Conservation (phyloP, 2,888 invertebrate species). For the Zygothrica quintamaculata region DNA sequence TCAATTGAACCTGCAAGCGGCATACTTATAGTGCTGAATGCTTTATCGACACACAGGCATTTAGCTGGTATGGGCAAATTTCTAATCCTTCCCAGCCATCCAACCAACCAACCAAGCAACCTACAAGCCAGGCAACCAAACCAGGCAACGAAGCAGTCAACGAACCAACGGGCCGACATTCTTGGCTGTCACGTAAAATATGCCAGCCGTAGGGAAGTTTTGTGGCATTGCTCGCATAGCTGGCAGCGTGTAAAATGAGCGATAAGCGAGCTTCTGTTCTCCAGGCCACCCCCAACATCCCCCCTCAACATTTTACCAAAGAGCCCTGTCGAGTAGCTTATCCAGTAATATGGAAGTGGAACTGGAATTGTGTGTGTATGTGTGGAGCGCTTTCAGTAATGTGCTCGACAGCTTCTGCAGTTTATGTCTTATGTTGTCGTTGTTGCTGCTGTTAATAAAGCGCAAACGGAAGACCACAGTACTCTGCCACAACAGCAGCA, state of each 20-base stretch:
- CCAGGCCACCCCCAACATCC: background rate
- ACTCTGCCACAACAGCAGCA: slow-evolving; percentile 35
- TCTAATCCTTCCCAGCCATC: slow-evolving; percentile 63
- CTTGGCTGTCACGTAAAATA: slow-evolving; percentile 65
- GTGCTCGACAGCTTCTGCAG: slow-evolving; percentile 51
- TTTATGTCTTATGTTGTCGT: slow-evolving; percentile 51
- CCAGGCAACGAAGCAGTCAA: too few relatives aligned
- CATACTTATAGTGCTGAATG: background rate
- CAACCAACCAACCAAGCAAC: slow-evolving; percentile 12
- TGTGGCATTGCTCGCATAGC: slow-evolving; percentile 71
- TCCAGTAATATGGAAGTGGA: slow-evolving; percentile 1
- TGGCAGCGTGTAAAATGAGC: slow-evolving; percentile 75
- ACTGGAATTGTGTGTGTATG: slow-evolving; percentile 8
- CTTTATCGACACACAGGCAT: slow-evolving; percentile 8
- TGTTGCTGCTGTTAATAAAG: slow-evolving; percentile 70
- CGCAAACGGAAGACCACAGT: slow-evolving; percentile 58
- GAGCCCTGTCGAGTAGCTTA: slow-evolving; percentile 11
- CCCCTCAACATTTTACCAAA: too few relatives aligned
- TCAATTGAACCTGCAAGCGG: slow-evolving; percentile 29
- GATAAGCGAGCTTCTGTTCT: slow-evolving; percentile 64
- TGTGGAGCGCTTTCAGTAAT: slow-evolving; percentile 11
- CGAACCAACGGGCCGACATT: slow-evolving; percentile 23
- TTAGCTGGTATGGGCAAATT: slow-evolving; percentile 18
- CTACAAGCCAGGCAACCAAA: too few relatives aligned
- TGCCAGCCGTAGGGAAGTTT: slow-evolving; percentile 66